Evolutionary conservation across 2,797 vertebrate species (phyloP), one percentile per base, ranked within the genome.

Genomic region (Peromyscus melanophrys): DNA sequence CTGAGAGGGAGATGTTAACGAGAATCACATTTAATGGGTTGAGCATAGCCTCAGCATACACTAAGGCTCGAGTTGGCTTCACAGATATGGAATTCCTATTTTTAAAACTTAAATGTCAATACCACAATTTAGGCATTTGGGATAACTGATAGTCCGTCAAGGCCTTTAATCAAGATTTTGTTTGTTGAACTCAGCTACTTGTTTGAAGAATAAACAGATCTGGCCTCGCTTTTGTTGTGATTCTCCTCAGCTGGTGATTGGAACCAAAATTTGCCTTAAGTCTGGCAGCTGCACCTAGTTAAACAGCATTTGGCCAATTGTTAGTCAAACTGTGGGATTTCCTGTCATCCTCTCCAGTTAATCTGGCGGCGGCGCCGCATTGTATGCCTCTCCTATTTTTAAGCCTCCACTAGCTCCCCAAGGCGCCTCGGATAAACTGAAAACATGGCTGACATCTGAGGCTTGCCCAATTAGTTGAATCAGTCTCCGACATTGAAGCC

Each of bases 131-230:
- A 85, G 97, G 84, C 4, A 40, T 37, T 96, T 61, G 59, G 9
- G 81, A 46, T 94, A 93, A 90, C 6, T 9, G n/a, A 55, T 94
- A 90, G 52, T 81, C 59, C 34, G 52, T 63, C 29, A 87, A 52
- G 80, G 61, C 65, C 27, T 96, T 76, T 95, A 90, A 88, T 96
- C 55, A 88, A 84, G 59, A 61, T 92, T 95, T 86, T 95, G 93
- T 90, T 95, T 96, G 87, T 49, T 89, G 89, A 85, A 95, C 34
- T 76, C 94, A 71, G 1, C 31, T 29, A 63, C 63, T 81, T 73
- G 67, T 96, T 92, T 90, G 90, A 87, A 81, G 97, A 91, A 49
- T 59, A 89, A 89, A 87, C 52, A 96, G 86, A 94, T 61, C 59
- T 87, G 63, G 76, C 40, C 65, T 75, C 80, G 40, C 69, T 84